Conservation (phyloP, 2,888 invertebrate species). For the Lepidocyrtoides sp. region DNA sequence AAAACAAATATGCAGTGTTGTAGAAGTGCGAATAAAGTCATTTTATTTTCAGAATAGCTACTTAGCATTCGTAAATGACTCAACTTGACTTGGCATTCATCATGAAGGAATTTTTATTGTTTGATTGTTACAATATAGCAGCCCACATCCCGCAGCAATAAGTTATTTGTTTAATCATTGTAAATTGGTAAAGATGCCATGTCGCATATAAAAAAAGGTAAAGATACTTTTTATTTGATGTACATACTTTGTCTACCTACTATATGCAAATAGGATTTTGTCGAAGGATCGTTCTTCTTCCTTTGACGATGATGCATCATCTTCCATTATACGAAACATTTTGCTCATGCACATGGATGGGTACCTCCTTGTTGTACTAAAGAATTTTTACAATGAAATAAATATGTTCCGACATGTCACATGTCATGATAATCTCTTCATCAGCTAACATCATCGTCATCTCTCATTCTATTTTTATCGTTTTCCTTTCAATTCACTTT, state of each 20-base stretch:
- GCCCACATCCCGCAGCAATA: slow-evolving; percentile 3
- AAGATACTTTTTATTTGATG: slow-evolving; percentile 6
- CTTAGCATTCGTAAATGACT: slow-evolving; percentile 29
- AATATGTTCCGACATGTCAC: slow-evolving; percentile 53
- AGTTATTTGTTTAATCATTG: slow-evolving; percentile 45
- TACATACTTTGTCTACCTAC: not conserved
- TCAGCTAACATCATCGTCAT: slow-evolving; percentile 12
- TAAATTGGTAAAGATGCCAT: slow-evolving; percentile 3
- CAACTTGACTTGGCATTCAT: slow-evolving; percentile 46
- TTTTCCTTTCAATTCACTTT: slow-evolving; percentile 39
- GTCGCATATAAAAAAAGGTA: not conserved
- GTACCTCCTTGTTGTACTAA: slow-evolving; percentile 30
- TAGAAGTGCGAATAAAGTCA: slow-evolving; percentile 35
- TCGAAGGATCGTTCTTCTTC: not conserved
- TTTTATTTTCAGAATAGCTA: slow-evolving; percentile 44
- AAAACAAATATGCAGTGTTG: not conserved
- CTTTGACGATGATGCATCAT: slow-evolving; percentile 38
- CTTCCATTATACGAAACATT: not conserved
- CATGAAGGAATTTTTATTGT: slow-evolving; percentile 50
- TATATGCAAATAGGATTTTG: slow-evolving; percentile 21
- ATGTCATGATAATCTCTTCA: slow-evolving; percentile 29
- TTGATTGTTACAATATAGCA: slow-evolving; percentile 21
- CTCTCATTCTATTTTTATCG: slow-evolving; percentile 44
- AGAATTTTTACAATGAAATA: slow-evolving; percentile 42
- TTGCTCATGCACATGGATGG: not conserved